Evolutionary conservation across 2,888 invertebrate genomes (phyloP).

Genomic region (Leptura quadrifasciata): DNA sequence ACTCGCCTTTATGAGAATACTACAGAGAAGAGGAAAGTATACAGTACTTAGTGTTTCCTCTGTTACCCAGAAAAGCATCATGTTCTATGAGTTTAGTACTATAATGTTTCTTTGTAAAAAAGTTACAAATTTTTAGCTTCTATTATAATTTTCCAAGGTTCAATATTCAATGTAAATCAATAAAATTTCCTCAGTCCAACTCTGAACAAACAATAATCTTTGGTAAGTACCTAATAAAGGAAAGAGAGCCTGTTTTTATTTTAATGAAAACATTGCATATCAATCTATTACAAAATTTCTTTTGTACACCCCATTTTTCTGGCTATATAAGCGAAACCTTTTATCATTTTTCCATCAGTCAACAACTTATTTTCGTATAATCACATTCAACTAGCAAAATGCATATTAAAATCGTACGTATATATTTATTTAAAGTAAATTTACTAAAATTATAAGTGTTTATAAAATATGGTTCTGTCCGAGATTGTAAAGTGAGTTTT

Average conservation of each 20-base stretch:
- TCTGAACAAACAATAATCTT: not conserved
- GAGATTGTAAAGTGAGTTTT: no score
- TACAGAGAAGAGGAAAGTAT: no score
- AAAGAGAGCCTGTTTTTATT: not conserved
- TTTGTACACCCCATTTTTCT: conserved; percentile 1
- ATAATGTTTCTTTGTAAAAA: no score
- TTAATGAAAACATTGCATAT: conserved; percentile 2
- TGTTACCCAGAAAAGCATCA: no score
- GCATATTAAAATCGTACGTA: conserved; percentile 25
- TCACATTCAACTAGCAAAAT: not conserved
- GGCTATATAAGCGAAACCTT: conserved; percentile 35
- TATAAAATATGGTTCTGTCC: no score
- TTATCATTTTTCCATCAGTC: conserved; percentile 16
- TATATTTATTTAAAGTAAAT: not conserved
- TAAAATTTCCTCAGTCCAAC: not conserved
- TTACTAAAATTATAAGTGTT: not conserved
- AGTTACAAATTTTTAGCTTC: no score
- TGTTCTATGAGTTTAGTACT: no score
- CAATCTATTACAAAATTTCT: conserved; percentile 21
- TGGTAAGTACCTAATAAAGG: conserved; percentile 10
- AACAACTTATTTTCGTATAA: not conserved
- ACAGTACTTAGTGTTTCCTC: no score
- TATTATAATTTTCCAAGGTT: no score
- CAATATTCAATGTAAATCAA: no score
- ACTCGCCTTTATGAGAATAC: no score